phyloP scores from a whole-genome alignment of 2,888 invertebrate genomes.

The Masnerella sp. region DNA sequence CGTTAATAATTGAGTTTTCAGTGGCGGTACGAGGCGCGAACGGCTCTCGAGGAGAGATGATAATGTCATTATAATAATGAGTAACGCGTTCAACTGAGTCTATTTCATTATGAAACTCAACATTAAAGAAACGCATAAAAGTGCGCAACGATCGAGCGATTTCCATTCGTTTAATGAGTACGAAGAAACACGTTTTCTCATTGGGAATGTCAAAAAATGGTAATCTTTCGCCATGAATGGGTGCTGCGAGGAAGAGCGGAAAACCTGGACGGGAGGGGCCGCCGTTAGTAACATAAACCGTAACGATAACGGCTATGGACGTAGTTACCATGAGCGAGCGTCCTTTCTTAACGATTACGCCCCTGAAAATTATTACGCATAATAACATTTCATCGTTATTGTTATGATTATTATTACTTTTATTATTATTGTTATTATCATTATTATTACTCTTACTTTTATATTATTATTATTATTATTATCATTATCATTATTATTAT shows the following conservation, averaged over 20 bases:
- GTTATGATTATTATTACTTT: conserved; percentile 75
- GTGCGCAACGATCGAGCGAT: conserved; percentile 61
- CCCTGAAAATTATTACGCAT: conserved; percentile 76
- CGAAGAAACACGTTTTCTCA: conserved; percentile 61
- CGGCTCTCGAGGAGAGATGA: conserved; percentile 37
- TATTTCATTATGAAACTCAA: conserved; percentile 60
- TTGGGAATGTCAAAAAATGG: conserved; percentile 62
- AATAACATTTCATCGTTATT: conserved; percentile 76
- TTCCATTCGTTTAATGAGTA: conserved; percentile 61
- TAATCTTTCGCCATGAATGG: conserved; percentile 59
- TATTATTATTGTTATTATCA: conserved; percentile 69
- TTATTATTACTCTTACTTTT: conserved; percentile 66
- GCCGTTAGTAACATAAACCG: conserved; percentile 76
- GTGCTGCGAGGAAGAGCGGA: conserved; percentile 58
- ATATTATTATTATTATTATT: conserved; percentile 53
- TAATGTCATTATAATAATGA: conserved; percentile 58
- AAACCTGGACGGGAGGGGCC: conserved; percentile 62
- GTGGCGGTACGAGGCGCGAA: conserved; percentile 31
- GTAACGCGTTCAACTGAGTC: conserved; percentile 39
- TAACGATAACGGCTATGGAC: conserved; percentile 78
- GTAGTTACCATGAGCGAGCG: conserved; percentile 74
- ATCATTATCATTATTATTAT: conserved; percentile 62
- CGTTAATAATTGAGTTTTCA: conserved; percentile 42
- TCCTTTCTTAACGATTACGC: conserved; percentile 78
- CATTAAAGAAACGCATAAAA: conserved; percentile 54